A percentile compares a stretch with the other conserved stretches of the same genome.
Evolutionary conservation across 2,113 vertebrate species (phyloP).

Genomic region (Anguilla japonica): DNA sequence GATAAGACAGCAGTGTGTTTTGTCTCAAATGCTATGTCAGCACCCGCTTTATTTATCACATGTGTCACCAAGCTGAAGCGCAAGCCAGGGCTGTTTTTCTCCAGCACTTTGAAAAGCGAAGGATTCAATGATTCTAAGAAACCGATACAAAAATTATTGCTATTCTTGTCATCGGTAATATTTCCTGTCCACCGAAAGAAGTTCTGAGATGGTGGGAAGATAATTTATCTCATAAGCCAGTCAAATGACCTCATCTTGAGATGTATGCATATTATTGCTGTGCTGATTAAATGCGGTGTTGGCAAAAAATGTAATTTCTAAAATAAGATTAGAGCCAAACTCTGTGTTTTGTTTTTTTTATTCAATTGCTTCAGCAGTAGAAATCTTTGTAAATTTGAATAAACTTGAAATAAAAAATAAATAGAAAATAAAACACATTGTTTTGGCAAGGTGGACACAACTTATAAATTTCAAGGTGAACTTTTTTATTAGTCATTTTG

Average conservation of each 20-base stretch:
- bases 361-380: too few relatives aligned
- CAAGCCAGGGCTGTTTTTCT: neutral
- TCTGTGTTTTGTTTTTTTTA: too few relatives aligned
- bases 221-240: neutral
- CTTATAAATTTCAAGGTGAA: too few relatives aligned
- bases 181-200: neutral
- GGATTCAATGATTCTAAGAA: neutral
- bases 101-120: neutral
- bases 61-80: slow-evolving; percentile 25
- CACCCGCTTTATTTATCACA: slow-evolving; percentile 53
- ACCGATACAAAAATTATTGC: neutral
- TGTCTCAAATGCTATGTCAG: slow-evolving; percentile 64
- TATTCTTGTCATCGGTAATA: neutral
- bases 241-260: neutral
- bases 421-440: too few relatives aligned
- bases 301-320: neutral
- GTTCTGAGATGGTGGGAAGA: neutral
- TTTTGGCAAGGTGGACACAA: too few relatives aligned
- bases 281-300: neutral
- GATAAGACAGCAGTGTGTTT: slow-evolving; percentile 70
- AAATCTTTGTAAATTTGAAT: too few relatives aligned
- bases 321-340: neutral
- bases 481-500: too few relatives aligned
- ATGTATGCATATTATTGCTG: neutral
- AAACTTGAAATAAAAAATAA: too few relatives aligned